Conservation (phyloP, 2,888 invertebrate species). For the Dolomedes plantarius region DNA sequence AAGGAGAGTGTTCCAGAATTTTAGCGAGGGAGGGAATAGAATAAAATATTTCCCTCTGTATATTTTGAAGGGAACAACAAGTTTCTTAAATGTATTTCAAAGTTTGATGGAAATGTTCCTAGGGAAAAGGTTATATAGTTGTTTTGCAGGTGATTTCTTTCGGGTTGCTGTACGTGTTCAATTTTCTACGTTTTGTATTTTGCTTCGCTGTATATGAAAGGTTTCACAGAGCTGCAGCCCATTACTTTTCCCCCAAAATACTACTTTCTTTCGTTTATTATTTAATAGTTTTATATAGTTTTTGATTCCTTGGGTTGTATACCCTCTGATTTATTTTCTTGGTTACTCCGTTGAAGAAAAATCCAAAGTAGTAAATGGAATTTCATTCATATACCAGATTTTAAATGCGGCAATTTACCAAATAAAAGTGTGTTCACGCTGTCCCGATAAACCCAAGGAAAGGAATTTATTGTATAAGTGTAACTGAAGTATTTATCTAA, state of each 20-base stretch:
- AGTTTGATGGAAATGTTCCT: slow-evolving; percentile 60
- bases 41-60: neutral
- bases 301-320: slow-evolving; percentile 20
- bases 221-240: neutral
- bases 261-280: neutral
- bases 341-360: no score
- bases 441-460: no score
- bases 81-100: slow-evolving; percentile 62
- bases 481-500: no score
- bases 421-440: no score
- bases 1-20: neutral
- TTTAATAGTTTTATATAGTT: slow-evolving; percentile 6
- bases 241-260: no score
- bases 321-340: no score
- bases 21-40: slow-evolving; percentile 24
- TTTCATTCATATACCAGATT: no score
- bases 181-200: slow-evolving; percentile 8
- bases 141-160: neutral
- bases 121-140: slow-evolving; percentile 5
- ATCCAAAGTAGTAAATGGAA: no score
- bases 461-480: no score
- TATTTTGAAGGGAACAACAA: slow-evolving; percentile 46
- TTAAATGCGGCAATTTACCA: no score
- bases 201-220: slow-evolving; percentile 4
- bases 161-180: neutral